Conservation (phyloP, 2,888 invertebrate genomes). For the Drosophila kambysellisi region DNA sequence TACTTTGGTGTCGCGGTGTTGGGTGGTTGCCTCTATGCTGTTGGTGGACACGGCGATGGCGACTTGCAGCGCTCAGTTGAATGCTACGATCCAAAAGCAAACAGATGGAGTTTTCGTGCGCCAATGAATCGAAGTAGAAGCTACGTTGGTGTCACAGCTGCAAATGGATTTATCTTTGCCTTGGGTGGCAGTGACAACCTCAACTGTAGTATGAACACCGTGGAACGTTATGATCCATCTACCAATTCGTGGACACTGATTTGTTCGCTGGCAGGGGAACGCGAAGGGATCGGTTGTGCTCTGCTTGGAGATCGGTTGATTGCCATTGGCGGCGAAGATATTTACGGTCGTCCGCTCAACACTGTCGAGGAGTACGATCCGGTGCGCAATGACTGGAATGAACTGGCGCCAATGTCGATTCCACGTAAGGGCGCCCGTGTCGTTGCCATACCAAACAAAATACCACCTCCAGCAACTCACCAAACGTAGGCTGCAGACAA, state of each 20-base stretch:
- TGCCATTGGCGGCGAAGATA: conserved; percentile 90
- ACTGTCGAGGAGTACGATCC: no score
- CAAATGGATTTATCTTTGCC: conserved; percentile 95
- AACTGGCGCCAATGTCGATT: no score
- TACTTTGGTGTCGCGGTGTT: conserved; percentile 96
- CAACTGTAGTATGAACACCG: conserved; percentile 94
- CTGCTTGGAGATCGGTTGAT: conserved; percentile 91
- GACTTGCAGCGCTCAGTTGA: conserved; percentile 93
- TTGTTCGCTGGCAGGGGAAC: conserved; percentile 91
- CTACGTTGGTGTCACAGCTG: conserved; percentile 94
- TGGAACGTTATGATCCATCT: conserved; percentile 92
- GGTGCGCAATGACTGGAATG: no score
- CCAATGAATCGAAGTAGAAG: conserved; percentile 94
- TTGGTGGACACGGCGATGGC: conserved; percentile 89
- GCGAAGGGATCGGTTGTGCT: conserved; percentile 95
- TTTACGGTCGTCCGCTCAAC: no score
- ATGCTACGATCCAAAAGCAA: conserved; percentile 91
- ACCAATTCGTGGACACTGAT: conserved; percentile 95
- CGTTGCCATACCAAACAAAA: no score
- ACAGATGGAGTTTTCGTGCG: conserved; percentile 92
- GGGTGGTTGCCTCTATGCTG: conserved; percentile 93
- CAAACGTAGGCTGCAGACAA: no score
- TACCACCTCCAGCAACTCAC: no score
- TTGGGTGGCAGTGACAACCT: conserved; percentile 95
- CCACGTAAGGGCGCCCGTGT: no score